A percentile compares a stretch with the other conserved stretches of the same genome.
Evolutionary conservation across 1,140 invertebrate genomes (phyloP).

Genomic region (Cyclargus thomasi): DNA sequence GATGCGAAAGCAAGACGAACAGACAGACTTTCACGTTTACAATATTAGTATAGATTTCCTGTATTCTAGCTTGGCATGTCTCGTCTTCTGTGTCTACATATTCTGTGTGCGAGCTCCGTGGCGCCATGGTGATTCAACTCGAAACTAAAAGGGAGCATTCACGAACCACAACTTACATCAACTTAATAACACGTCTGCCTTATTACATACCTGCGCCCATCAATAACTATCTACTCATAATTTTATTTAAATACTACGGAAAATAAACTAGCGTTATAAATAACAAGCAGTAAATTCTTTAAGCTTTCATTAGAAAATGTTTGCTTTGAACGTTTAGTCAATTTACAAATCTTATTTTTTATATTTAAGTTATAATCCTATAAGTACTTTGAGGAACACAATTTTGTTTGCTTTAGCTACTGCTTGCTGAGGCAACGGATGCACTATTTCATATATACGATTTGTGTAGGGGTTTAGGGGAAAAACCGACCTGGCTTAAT

Average conservation of each 20-base stretch:
- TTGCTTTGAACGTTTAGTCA: no score
- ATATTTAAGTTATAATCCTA: no score
- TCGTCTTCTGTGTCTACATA: background rate
- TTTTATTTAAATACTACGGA: slow-evolving; percentile 6
- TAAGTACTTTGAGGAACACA: no score
- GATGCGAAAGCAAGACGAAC: no score
- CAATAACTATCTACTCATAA: background rate
- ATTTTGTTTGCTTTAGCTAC: no score
- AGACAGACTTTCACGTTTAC: no score
- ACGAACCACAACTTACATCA: slow-evolving; percentile 8
- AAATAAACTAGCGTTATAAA: background rate
- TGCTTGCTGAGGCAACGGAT: no score
- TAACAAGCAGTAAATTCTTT: background rate
- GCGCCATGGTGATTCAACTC: slow-evolving; percentile 39
- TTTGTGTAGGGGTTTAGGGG: no score
- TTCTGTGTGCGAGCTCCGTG: slow-evolving; percentile 22
- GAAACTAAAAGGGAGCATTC: slow-evolving; percentile 12
- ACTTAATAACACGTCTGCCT: slow-evolving; percentile 1
- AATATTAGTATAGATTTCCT: background rate
- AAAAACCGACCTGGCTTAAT: no score
- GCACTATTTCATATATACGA: no score
- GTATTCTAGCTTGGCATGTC: background rate
- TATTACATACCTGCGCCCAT: background rate
- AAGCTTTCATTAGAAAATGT: background rate
- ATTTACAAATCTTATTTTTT: no score